phyloP scores from a whole-genome alignment of 2,113 vertebrate species.

The Epinephelus cyanopodus region DNA sequence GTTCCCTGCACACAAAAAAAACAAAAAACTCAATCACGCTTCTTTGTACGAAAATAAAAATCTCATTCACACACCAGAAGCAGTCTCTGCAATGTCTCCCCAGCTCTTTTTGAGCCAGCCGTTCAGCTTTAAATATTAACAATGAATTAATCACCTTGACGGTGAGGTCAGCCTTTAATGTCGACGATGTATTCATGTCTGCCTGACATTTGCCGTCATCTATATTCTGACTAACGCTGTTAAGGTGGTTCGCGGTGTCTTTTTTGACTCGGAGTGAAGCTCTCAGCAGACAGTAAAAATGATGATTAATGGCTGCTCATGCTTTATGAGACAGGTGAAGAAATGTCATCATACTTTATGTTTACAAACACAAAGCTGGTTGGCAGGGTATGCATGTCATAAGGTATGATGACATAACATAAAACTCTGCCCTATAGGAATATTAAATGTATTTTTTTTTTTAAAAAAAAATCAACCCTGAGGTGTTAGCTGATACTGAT shows the following conservation, averaged over 20 bases:
- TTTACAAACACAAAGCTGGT: conserved; percentile 63
- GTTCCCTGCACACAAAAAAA: conserved; percentile 86
- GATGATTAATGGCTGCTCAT: conserved; percentile 71
- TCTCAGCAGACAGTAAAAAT: conserved; percentile 21
- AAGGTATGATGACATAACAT: conserved; percentile 6
- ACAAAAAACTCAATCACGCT: conserved; percentile 2
- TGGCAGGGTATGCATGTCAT: conserved; percentile 47
- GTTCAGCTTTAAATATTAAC: not conserved
- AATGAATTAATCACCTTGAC: conserved; percentile 16
- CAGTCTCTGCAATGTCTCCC: not conserved
- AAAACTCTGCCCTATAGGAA: not conserved
- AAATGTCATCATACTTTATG: conserved; percentile 34
- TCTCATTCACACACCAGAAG: not conserved
- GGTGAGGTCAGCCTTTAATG: conserved; percentile 18
- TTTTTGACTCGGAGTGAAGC: conserved; percentile 1
- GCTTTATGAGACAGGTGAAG: conserved; percentile 59
- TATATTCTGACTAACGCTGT: conserved; percentile 57
- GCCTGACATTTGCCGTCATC: conserved; percentile 40
- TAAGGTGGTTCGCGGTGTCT: conserved; percentile 32
- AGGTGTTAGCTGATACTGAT: not conserved
- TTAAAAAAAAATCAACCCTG: not conserved
- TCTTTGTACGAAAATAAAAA: not conserved
- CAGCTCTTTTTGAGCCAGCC: conserved; percentile 12
- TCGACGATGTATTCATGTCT: conserved; percentile 48
- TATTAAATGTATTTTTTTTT: not conserved